Evolutionary conservation across 1,140 invertebrate genomes (phyloP), one percentile per base, ranked within the genome.

Genomic region (Temnothorax nylanderi): DNA sequence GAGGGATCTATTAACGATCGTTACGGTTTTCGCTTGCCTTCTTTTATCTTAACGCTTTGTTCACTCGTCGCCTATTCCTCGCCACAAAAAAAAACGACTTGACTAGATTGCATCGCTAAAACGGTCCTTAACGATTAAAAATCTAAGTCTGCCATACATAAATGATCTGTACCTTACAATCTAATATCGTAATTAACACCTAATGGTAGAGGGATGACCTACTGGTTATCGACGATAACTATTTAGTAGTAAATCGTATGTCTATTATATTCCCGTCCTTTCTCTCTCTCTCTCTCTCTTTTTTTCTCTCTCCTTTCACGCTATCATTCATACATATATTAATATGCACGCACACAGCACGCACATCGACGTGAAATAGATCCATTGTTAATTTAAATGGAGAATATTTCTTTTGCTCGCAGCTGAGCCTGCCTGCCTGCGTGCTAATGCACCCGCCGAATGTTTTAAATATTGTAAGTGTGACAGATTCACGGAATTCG

Each of bases 61-160:
- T 80, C 26, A 44, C 60, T 47, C 37, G n/a, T 56, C 26, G 16
- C 54, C 34, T 84, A 62, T 7, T 67, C 34, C 62, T 58, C 86
- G 44, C n/a, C 58, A 76, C 54, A 81, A 87, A 41, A 81, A 87
- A 41, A 87, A 65, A n/a, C 91, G 80, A 92, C 89, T 93, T 95
- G 94, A 95, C 94, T 95, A 95, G 94, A 95, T 94, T 94, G 94
- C 93, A 91, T 93, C 93, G 94, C 91, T 93, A 94, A 65, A 94
- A 92, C 80, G 80, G 90, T 92, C 91, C 89, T 92, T 94, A 93
- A 93, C 88, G 87, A 87, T 91, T 91, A 89, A 91, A 82, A 81
- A 88, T 93, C 92, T 94, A 94, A 91, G 88, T 91, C 91, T 93
- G 88, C 87, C 92, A 93, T 91, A 92, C 91, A 92, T 92, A 92